Percentiles rank a stretch among this genome's conserved stretches.
Conservation (phyloP, 37 sponge, comb jelly and placozoan species). For the Cliona cf. orientalis region DNA sequence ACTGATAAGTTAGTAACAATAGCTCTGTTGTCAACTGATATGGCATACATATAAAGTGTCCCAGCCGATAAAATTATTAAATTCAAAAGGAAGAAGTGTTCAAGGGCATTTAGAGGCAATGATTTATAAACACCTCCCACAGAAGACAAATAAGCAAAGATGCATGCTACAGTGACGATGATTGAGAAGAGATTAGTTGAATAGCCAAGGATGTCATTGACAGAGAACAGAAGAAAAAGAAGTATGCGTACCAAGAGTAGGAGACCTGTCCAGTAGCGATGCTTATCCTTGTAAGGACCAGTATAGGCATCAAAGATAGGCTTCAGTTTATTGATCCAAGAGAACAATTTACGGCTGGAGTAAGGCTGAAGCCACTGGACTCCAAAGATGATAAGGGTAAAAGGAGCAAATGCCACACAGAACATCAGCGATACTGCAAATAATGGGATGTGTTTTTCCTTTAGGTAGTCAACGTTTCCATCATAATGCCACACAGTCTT, state of each 20-base stretch:
- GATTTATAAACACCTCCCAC: background rate
- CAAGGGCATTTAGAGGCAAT: background rate
- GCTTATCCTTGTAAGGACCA: no score
- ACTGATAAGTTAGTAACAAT: background rate
- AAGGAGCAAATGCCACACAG: background rate
- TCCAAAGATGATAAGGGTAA: background rate
- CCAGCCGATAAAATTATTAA: background rate
- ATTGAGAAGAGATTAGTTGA: background rate
- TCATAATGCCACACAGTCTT: background rate
- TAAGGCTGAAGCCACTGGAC: background rate
- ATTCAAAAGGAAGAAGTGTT: background rate
- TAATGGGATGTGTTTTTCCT: no score
- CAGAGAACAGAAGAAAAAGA: background rate
- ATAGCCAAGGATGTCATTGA: background rate
- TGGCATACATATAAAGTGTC: background rate
- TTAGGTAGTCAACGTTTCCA: no score
- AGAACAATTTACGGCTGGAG: background rate
- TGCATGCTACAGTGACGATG: background rate
- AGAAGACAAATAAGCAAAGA: background rate
- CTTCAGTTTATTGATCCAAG: background rate
- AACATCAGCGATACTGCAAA: background rate
- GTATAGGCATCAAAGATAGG: background rate
- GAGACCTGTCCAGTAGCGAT: no score
- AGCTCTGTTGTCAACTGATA: background rate
- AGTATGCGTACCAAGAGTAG: background rate